These are phyloP conservation scores for Microhierax caerulescens DNA, from an alignment of 2,797 vertebrate genomes.

Conservation along the genomic window DNA sequence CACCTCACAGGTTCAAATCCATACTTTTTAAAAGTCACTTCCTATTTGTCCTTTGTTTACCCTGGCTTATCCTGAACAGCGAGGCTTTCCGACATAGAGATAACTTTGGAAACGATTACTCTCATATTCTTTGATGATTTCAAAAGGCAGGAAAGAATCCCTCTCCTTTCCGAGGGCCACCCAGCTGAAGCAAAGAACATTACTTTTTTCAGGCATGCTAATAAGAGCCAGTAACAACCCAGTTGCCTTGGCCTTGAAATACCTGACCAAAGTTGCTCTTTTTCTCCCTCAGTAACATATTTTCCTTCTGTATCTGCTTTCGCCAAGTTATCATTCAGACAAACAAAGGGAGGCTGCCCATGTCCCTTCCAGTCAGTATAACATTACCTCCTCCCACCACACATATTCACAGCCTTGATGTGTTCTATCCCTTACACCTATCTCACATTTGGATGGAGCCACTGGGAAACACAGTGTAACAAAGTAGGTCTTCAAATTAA, in stretches of 20 bases:
- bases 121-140: constrained; percentile 63
- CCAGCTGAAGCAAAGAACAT: constrained; percentile 6
- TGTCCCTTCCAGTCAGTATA: neutral
- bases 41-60: constrained; percentile 64
- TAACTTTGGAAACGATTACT: constrained; percentile 59
- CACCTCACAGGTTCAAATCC: constrained; percentile 31
- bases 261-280: constrained; percentile 29
- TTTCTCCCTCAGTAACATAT: constrained; percentile 9
- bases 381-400: neutral
- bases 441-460: neutral
- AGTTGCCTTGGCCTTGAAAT: constrained; percentile 56
- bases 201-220: constrained; percentile 51
- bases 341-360: neutral
- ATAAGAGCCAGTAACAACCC: constrained; percentile 58
- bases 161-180: constrained; percentile 48
- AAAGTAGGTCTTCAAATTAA: constrained; percentile 34
- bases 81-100: constrained; percentile 36
- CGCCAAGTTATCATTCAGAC: neutral
- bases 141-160: constrained; percentile 66
- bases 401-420: neutral
- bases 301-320: constrained; percentile 1
- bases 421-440: neutral
- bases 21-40: constrained; percentile 49
- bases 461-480: neutral
- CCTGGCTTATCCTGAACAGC: constrained; percentile 57